These are phyloP conservation scores for Tachina lurida DNA, from an alignment of 2,888 invertebrate species.

Conservation along the genomic window DNA sequence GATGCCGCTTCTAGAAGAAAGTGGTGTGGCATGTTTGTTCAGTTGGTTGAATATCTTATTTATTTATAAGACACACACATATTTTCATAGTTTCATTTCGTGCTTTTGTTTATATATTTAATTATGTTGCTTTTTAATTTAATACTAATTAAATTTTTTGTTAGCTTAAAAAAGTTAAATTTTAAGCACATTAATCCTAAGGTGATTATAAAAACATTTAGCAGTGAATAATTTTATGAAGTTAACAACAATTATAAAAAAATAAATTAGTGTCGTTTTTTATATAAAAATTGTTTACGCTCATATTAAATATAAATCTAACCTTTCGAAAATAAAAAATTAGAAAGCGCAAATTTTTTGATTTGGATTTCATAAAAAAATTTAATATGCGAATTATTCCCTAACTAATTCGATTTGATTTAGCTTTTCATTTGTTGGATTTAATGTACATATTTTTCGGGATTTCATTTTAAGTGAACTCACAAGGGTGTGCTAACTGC, in stretches of 20 bases:
- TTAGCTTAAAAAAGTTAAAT: not conserved
- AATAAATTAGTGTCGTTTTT: not conserved
- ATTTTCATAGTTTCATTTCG: conserved; percentile 15
- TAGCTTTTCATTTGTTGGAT: too few species aligned
- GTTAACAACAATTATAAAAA: not conserved
- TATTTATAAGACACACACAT: not conserved
- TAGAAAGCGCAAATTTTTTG: too few species aligned
- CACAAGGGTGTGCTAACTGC: too few species aligned
- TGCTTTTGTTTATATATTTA: conserved; percentile 46
- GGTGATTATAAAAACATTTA: conserved; percentile 27
- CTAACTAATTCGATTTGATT: too few species aligned
- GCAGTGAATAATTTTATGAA: not conserved
- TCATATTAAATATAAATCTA: too few species aligned
- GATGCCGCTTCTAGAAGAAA: conserved; percentile 67
- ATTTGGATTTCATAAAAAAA: too few species aligned
- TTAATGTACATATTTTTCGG: too few species aligned
- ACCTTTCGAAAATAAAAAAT: too few species aligned
- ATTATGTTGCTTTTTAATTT: conserved; percentile 30
- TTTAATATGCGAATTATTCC: too few species aligned
- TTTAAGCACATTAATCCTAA: conserved; percentile 47
- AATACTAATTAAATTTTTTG: conserved; percentile 29
- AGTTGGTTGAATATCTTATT: conserved; percentile 53
- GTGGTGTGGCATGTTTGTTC: conserved; percentile 68
- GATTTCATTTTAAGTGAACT: too few species aligned
- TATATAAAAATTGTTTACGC: too few species aligned